Evolutionary conservation across 2,113 vertebrate species (phyloP).

Genomic region (Myodes glareolus): DNA sequence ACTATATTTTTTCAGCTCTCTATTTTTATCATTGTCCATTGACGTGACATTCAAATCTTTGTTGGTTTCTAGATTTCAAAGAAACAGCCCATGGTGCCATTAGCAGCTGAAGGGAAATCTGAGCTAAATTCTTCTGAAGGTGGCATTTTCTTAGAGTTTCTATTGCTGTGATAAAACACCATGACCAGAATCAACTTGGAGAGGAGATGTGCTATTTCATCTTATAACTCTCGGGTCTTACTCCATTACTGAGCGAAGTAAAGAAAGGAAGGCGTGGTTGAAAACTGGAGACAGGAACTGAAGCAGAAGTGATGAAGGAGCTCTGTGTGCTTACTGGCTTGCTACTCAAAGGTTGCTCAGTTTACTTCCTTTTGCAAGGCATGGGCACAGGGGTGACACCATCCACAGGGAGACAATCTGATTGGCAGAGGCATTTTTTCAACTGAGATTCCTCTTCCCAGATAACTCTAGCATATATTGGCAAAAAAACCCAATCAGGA

Average conservation of each 20-base stretch:
- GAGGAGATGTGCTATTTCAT: not conserved
- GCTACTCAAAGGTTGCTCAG: not conserved
- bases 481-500: not conserved
- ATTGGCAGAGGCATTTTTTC: not conserved
- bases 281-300: not conserved
- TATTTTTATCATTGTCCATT: not conserved
- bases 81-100: not conserved
- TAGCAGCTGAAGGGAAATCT: not conserved
- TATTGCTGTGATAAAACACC: not conserved
- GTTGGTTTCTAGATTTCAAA: slow-evolving; percentile 15
- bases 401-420: not conserved
- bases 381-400: not conserved
- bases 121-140: not conserved
- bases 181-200: not conserved
- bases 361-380: not conserved
- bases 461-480: not conserved
- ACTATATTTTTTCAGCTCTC: not conserved
- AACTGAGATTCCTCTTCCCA: too few species aligned
- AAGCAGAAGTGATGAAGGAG: not conserved
- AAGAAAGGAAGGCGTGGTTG: not conserved
- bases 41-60: not conserved
- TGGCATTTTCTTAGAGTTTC: not conserved
- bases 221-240: not conserved
- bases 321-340: too few species aligned
- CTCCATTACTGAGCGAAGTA: not conserved